Evolutionary conservation across 2,797 vertebrate genomes (phyloP), one percentile per base, ranked within the genome.

Genomic region (Pangasius macronema): DNA sequence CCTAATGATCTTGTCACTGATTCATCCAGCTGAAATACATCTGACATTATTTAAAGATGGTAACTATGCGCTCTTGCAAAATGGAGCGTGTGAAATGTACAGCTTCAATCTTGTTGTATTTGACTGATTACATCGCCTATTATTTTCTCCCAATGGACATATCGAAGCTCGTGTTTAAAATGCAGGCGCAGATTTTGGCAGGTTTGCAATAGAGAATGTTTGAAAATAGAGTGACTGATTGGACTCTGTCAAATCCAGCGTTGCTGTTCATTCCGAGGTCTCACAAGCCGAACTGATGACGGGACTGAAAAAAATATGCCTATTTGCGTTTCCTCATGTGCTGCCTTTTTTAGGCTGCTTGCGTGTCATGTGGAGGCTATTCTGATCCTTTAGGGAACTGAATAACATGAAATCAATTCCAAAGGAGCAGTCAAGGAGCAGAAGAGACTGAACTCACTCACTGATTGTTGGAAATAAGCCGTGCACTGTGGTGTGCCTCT

Each of bases 281-380:
- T 92, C 92, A 91, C 92, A 90, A 93, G 91, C 93, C 76, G 92
- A 94, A 94, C 86, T 95, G 94, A 95, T 95, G 95, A 96, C 89
- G 90, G 42, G 88, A 92, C 92, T 33, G 77, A 91, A 89, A 93
- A 83, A 85, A 80, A 86, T 59, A 70, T 91, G 93, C 93, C 93
- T 90, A 92, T 94, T 93, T 94, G 94, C 93, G 92, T 93, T 95
- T 94, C 92, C 91, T 92, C 91, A 92, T 89, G 87, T 83, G 91
- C 91, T 85, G 88, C 89, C 87, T 67, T 83, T 85, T 83, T 42
- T 80, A 42, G 73, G 79, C 39, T 61, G 51, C 63, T 70, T 65
- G 70, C 7, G 30, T 87, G 33, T 87, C 67, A 82, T 67, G 88
- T 75, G 39, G 63, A 77, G 72, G 57, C 73, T 39, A 2, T 84